Evolutionary conservation across 2,888 invertebrate species (phyloP).

Genomic region (Spilosoma lubricipeda): DNA sequence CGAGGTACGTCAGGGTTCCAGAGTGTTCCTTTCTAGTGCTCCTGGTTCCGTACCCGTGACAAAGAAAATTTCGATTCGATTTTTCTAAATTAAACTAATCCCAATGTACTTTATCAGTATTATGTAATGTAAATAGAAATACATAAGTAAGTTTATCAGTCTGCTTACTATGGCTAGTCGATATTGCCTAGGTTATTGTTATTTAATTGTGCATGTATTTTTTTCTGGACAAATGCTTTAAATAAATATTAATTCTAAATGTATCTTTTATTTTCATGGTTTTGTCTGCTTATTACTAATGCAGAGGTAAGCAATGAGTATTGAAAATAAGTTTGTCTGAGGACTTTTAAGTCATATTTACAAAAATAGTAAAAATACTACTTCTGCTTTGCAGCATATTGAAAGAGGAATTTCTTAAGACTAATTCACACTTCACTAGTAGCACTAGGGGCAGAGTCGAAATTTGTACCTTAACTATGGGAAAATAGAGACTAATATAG

Average conservation of each 20-base stretch:
- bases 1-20: no score
- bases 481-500: no score
- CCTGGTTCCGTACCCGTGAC: no score
- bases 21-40: no score
- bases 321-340: background rate
- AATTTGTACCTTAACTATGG: no score
- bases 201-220: background rate
- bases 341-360: no score
- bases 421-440: no score
- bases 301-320: background rate
- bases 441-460: no score
- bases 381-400: no score
- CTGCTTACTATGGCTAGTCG: background rate
- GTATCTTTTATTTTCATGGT: background rate
- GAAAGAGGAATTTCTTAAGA: background rate
- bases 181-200: no score
- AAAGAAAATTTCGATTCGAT: background rate
- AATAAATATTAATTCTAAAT: background rate
- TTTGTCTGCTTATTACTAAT: background rate
- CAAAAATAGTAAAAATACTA: no score
- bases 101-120: background rate
- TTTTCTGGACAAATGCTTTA: no score
- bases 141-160: background rate
- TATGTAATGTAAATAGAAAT: background rate
- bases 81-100: background rate